A percentile compares a stretch with the other conserved stretches of the same genome.
Conservation (phyloP, 2,797 vertebrate genomes). For the Microcaecilia unicolor region DNA sequence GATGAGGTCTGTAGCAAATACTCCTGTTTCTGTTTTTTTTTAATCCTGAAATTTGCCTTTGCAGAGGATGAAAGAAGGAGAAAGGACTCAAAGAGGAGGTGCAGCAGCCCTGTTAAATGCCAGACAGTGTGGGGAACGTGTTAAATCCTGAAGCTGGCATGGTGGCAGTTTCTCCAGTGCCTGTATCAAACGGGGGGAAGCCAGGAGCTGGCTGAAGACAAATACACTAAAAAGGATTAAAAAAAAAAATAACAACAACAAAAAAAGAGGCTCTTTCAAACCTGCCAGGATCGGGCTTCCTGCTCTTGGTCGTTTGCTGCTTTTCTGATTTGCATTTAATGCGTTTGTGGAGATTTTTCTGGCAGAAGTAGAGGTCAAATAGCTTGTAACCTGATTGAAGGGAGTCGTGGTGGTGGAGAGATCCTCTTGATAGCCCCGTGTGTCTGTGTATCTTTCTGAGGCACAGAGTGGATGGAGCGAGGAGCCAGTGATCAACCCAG, state of each 20-base stretch:
- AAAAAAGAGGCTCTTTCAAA: conserved; percentile 2
- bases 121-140: too few species aligned
- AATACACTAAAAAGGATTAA: too few species aligned
- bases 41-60: too few species aligned
- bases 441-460: conserved; percentile 23
- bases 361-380: conserved; percentile 2
- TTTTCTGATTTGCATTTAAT: conserved; percentile 1
- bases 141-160: not conserved
- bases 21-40: too few species aligned
- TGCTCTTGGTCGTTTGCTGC: too few species aligned
- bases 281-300: conserved; percentile 16
- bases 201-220: conserved; percentile 5
- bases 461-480: conserved; percentile 41
- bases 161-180: conserved; percentile 6
- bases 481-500: conserved; percentile 15
- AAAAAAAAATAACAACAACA: not conserved
- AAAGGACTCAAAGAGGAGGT: too few species aligned
- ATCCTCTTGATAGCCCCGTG: conserved; percentile 8
- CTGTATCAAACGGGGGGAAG: not conserved
- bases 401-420: conserved; percentile 13
- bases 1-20: too few species aligned
- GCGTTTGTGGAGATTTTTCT: conserved; percentile 4
- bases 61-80: too few species aligned
- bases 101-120: too few species aligned
- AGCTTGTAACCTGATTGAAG: conserved; percentile 19